Evolutionary conservation across 2,797 vertebrate genomes (phyloP).

Genomic region (Emydoidea blandingii): DNA sequence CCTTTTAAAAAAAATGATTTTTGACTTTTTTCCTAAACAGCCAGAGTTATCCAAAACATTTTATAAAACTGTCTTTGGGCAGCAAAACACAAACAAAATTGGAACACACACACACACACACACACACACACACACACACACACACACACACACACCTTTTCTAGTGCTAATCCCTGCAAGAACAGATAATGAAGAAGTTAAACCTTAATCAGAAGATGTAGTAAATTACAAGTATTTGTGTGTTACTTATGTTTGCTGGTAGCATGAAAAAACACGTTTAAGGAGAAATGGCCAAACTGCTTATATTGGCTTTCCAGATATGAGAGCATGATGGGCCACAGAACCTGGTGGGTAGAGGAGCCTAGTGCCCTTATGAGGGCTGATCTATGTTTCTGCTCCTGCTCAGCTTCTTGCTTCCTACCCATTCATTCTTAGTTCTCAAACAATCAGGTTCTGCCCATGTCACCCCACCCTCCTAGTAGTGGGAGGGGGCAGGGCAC

Average conservation of each 20-base stretch:
- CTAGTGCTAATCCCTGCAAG: too few species aligned
- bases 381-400: too few species aligned
- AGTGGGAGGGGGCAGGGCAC: too few species aligned
- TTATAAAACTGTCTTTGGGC: not conserved
- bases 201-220: not conserved
- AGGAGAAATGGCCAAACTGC: not conserved
- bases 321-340: not conserved
- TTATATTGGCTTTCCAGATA: not conserved
- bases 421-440: too few species aligned
- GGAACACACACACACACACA: not conserved
- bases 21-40: not conserved
- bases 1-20: not conserved
- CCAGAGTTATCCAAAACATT: not conserved
- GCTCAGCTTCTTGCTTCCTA: too few species aligned
- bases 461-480: too few species aligned
- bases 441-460: too few species aligned
- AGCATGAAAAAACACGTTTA: not conserved
- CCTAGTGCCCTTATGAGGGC: too few species aligned
- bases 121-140: not conserved
- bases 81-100: not conserved
- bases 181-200: not conserved
- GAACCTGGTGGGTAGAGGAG: too few species aligned
- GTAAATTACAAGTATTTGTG: not conserved
- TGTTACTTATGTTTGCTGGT: not conserved
- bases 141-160: not conserved